A percentile compares a stretch with the other conserved stretches of the same genome.
Conservation (phyloP, 2,797 vertebrate genomes). For the Peromyscus attwateri region DNA sequence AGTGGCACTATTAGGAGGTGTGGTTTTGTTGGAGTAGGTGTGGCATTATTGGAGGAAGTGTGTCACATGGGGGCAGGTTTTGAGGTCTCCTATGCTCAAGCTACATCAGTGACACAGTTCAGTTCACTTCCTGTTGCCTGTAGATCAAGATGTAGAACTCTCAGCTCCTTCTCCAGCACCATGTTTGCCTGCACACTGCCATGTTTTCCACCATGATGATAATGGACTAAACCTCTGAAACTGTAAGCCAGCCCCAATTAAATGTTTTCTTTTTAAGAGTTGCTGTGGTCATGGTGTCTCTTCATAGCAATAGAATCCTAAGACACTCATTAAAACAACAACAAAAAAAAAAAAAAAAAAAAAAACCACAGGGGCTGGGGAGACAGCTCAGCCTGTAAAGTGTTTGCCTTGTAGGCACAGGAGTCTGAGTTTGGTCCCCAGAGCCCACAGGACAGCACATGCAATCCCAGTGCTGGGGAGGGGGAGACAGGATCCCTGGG, state of each 20-base stretch:
- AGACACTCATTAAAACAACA: no score
- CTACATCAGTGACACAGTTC: background rate
- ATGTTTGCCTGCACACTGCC: background rate
- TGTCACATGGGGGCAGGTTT: background rate
- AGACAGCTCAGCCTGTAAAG: background rate
- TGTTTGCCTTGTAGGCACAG: no score
- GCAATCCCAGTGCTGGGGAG: background rate
- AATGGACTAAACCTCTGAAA: background rate
- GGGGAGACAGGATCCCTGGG: background rate
- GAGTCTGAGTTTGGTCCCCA: background rate
- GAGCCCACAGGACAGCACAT: background rate
- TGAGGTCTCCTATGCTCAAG: background rate
- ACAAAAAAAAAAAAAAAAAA: background rate
- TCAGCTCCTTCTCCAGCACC: background rate
- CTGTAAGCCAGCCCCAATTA: background rate
- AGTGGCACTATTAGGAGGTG: no score
- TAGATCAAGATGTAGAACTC: background rate
- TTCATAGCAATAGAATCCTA: background rate
- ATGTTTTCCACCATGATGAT: background rate
- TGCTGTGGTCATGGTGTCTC: background rate
- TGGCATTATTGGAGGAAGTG: no score
- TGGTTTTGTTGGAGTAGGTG: no score
- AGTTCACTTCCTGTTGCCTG: background rate
- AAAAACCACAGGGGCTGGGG: background rate
- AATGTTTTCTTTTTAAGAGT: background rate